A percentile compares a stretch with the other conserved stretches of the same genome.
Conservation (phyloP, 1,140 invertebrate genomes). For the Bilobella aurantiaca region DNA sequence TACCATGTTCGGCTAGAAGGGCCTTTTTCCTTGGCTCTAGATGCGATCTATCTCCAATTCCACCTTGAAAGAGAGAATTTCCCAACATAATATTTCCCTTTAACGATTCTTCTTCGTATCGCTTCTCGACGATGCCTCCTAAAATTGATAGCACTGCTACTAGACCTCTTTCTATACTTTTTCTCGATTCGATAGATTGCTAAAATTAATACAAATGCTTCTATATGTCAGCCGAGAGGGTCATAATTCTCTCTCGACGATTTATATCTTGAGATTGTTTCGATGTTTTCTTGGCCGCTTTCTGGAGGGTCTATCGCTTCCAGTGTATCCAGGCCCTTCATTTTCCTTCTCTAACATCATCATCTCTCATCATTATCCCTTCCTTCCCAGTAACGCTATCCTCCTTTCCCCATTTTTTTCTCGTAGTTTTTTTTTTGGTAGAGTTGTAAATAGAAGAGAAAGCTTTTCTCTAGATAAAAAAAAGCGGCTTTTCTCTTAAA, state of each 20-base stretch:
- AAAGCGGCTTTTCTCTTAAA: not conserved
- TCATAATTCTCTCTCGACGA: not conserved
- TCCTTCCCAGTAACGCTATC: too few species aligned
- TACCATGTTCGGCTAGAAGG: not conserved
- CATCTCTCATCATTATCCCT: slow-evolving; percentile 7
- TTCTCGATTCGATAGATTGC: slow-evolving; percentile 1
- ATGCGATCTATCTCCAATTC: not conserved
- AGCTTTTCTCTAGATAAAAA: not conserved
- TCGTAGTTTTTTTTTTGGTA: too few species aligned
- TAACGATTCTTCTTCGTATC: not conserved
- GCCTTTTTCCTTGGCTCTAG: not conserved
- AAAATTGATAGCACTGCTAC: not conserved
- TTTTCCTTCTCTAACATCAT: not conserved
- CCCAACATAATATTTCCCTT: slow-evolving; percentile 1
- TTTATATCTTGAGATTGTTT: slow-evolving; percentile 3
- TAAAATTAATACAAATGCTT: slow-evolving; percentile 10
- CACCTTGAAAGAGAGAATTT: not conserved
- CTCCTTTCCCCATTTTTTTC: too few species aligned
- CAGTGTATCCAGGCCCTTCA: not conserved
- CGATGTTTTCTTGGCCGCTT: not conserved
- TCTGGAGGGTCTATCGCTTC: not conserved
- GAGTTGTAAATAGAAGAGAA: too few species aligned
- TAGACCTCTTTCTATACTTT: not conserved
- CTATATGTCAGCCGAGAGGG: not conserved
- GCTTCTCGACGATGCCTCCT: not conserved